A percentile compares a stretch with the other conserved stretches of the same genome.
These are phyloP conservation scores for Epizoanthus stellaris DNA, from an alignment of 92 coral and sea anemone genomes.

Conservation along the genomic window DNA sequence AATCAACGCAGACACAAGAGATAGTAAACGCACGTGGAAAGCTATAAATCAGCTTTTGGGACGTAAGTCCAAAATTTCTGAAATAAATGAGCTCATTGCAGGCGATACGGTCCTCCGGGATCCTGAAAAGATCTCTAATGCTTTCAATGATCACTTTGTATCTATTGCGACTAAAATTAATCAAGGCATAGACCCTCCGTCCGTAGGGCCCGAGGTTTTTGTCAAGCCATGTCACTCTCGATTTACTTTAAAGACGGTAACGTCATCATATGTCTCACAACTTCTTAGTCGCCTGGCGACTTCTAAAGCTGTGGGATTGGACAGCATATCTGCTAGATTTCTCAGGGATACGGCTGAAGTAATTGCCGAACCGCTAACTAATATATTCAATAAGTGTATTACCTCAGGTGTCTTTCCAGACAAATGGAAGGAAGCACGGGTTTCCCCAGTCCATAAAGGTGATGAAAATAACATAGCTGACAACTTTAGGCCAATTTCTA, in stretches of 20 bases:
- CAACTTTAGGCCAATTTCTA: constrained; percentile 34
- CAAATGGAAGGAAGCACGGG: constrained; percentile 45
- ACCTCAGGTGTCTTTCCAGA: constrained; percentile 31
- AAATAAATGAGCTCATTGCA: constrained; percentile 19
- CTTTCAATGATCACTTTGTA: constrained; percentile 43
- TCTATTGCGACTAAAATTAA: constrained; percentile 31
- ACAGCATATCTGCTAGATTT: constrained; percentile 30
- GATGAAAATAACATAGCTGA: constrained; percentile 34
- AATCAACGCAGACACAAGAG: constrained; percentile 13
- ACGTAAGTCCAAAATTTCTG: constrained; percentile 29
- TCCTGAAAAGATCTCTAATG: constrained; percentile 35
- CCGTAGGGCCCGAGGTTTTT: constrained; percentile 4
- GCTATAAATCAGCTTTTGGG: constrained; percentile 25
- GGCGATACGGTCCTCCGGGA: constrained; percentile 6
- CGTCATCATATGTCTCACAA: constrained; percentile 32
- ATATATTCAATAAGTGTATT: constrained; percentile 24
- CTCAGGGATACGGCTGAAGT: constrained; percentile 32
- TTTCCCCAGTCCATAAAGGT: constrained; percentile 42
- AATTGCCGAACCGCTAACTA: constrained; percentile 41
- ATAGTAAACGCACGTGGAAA: constrained; percentile 42
- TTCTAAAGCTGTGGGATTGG: constrained; percentile 30
- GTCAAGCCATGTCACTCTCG: constrained; percentile 22
- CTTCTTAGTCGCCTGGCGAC: constrained; percentile 14
- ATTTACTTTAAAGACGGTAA: constrained; percentile 25
- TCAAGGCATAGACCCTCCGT: constrained; percentile 20